phyloP scores from a whole-genome alignment of 1,140 invertebrate species.

The Coptotermes formosanus region DNA sequence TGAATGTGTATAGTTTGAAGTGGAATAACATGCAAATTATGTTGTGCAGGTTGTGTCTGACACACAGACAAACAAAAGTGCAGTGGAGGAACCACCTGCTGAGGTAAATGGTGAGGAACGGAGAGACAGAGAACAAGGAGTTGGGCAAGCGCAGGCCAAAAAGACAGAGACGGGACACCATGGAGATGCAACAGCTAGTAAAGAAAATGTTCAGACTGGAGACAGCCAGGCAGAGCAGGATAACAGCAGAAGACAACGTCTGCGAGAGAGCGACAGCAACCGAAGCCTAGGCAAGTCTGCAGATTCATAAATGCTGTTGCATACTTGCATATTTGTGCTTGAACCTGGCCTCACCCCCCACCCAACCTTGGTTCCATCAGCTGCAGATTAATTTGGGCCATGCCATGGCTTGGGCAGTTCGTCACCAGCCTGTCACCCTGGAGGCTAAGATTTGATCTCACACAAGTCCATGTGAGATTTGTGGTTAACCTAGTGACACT shows the following conservation, averaged over 20 bases:
- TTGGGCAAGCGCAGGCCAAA: conserved; percentile 60
- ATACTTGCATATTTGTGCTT: no score
- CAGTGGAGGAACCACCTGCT: not conserved
- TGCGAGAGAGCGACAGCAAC: conserved; percentile 59
- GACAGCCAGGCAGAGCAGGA: conserved; percentile 41
- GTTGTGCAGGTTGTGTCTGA: not conserved
- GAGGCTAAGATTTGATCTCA: no score
- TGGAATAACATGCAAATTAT: no score
- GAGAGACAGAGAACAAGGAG: conserved; percentile 54
- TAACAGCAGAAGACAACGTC: conserved; percentile 51
- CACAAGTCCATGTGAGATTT: no score
- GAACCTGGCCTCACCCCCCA: no score
- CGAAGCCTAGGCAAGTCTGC: conserved; percentile 55
- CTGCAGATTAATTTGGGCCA: no score
- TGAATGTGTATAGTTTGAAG: no score
- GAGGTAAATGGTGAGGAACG: not conserved
- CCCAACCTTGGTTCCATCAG: no score
- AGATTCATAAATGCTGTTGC: no score
- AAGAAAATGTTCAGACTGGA: conserved; percentile 42
- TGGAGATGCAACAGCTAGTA: conserved; percentile 49
- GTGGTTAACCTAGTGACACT: no score
- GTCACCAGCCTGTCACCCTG: no score
- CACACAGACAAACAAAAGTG: not conserved
- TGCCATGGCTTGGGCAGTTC: no score
- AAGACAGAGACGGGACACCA: conserved; percentile 59